phyloP scores from a whole-genome alignment of 2,113 vertebrate genomes.

The Melanotaenia duboulayi region DNA sequence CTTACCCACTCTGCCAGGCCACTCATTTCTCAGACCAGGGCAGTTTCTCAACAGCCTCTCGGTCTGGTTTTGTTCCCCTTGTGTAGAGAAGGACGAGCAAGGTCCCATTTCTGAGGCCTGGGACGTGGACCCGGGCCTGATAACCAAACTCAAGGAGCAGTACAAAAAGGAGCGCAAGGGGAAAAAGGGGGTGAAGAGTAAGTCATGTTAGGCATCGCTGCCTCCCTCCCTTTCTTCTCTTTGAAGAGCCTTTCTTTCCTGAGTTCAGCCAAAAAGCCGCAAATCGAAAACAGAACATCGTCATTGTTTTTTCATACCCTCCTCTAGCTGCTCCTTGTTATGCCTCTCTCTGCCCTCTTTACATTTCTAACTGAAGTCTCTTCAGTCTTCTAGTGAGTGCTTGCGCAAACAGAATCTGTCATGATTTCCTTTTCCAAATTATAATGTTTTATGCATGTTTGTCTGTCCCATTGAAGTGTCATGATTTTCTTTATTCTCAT shows the following conservation, averaged over 20 bases:
- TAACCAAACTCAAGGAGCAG: conserved; percentile 99
- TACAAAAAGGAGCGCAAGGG: conserved; percentile 99
- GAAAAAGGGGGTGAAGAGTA: conserved; percentile 99
- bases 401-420: conserved; percentile 16
- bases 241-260: conserved; percentile 65
- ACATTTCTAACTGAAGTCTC: conserved; percentile 48
- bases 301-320: conserved; percentile 61
- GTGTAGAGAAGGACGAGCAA: conserved; percentile 99
- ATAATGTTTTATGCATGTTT: conserved; percentile 47
- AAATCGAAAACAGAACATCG: conserved; percentile 51
- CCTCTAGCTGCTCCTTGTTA: conserved; percentile 82
- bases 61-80: conserved; percentile 89
- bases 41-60: conserved; percentile 85
- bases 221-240: conserved; percentile 71
- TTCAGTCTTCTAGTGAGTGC: conserved; percentile 30
- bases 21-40: conserved; percentile 38
- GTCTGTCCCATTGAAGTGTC: conserved; percentile 29
- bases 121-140: conserved; percentile 99
- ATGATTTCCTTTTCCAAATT: conserved; percentile 11
- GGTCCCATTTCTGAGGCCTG: conserved; percentile 96
- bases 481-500: not conserved
- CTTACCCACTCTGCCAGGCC: conserved; percentile 30
- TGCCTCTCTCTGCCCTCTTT: conserved; percentile 37
- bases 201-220: conserved; percentile 88
- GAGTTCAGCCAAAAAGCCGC: conserved; percentile 56